These are phyloP conservation scores for Limnephilus lunatus DNA, from an alignment of 2,888 invertebrate species.

Conservation along the genomic window DNA sequence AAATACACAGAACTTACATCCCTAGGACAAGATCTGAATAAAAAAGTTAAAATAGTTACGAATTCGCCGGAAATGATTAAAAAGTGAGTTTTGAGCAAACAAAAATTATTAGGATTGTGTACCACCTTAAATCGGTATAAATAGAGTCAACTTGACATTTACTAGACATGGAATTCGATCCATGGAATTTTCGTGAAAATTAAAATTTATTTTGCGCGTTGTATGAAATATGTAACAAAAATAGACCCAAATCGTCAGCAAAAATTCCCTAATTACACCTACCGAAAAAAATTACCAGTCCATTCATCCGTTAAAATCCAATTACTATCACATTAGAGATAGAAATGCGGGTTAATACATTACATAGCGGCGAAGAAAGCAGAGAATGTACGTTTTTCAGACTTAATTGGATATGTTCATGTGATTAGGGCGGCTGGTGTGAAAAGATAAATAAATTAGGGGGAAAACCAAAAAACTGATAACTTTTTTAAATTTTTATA, in stretches of 20 bases:
- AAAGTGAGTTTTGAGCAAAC: too few relatives aligned
- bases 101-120: too few relatives aligned
- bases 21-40: too few relatives aligned
- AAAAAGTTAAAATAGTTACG: too few relatives aligned
- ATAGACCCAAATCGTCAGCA: background rate
- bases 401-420: background rate
- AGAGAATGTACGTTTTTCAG: background rate
- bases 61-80: too few relatives aligned
- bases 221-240: background rate
- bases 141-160: too few relatives aligned
- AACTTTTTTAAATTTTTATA: too few relatives aligned
- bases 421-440: background rate
- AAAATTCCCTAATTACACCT: background rate
- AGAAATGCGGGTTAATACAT: background rate
- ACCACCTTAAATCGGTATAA: too few relatives aligned
- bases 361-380: background rate
- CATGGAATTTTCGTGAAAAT: too few relatives aligned
- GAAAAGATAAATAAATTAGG: background rate
- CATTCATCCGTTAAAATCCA: background rate
- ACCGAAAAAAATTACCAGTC: background rate
- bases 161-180: too few relatives aligned
- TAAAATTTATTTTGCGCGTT: background rate
- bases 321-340: background rate
- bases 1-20: too few relatives aligned
- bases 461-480: background rate